These are phyloP conservation scores for Limnephilus marmoratus DNA, from an alignment of 2,888 invertebrate species.

Conservation along the genomic window DNA sequence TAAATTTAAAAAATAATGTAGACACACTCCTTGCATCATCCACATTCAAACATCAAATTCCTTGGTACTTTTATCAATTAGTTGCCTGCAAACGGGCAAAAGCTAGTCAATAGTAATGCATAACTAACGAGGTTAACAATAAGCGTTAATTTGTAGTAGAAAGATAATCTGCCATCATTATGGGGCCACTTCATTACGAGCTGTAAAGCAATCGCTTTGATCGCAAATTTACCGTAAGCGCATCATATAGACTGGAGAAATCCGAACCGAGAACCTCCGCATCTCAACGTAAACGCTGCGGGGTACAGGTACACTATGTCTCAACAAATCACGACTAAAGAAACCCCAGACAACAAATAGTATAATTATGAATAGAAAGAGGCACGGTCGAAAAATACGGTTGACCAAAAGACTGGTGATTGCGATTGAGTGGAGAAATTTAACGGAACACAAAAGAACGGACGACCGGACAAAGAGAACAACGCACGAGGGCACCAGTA, in stretches of 20 bases:
- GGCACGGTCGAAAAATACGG: not conserved
- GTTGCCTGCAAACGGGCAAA: too few species aligned
- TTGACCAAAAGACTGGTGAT: not conserved
- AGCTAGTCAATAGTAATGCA: too few species aligned
- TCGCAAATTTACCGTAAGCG: not conserved
- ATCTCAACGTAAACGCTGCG: not conserved
- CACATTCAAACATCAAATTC: not conserved
- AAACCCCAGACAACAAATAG: not conserved
- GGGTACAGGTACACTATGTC: not conserved
- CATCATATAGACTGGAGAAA: not conserved
- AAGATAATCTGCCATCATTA: not conserved
- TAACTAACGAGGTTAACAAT: not conserved
- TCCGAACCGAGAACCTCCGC: not conserved
- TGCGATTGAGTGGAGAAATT: constrained; percentile 24
- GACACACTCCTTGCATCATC: too few species aligned
- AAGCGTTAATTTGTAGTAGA: not conserved
- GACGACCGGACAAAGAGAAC: not conserved
- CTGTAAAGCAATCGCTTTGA: not conserved
- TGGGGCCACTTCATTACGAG: not conserved
- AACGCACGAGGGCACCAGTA: not conserved
- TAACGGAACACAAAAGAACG: constrained; percentile 20
- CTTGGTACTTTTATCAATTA: too few species aligned
- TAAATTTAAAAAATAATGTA: too few species aligned
- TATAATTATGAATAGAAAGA: constrained; percentile 26
- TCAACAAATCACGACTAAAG: not conserved